Conservation (phyloP, 1,140 invertebrate species). For the Ips nitidus region DNA sequence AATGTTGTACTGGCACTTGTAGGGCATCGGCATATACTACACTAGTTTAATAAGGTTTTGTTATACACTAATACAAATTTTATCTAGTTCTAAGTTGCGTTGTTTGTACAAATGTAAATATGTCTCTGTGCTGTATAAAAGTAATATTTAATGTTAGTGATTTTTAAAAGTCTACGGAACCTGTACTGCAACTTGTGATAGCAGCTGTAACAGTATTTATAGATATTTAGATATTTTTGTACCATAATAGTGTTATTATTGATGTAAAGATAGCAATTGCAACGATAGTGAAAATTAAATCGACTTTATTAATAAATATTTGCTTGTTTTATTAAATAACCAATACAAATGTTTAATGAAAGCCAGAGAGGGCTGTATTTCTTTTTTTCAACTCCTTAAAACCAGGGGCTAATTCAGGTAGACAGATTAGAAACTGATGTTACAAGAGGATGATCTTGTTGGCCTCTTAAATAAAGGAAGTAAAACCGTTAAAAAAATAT, state of each 20-base stretch:
- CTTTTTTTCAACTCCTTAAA: no score
- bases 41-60: no score
- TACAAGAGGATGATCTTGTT: no score
- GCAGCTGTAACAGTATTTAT: conserved; percentile 43
- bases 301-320: conserved; percentile 7
- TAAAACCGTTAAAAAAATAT: no score
- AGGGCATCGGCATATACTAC: no score
- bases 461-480: no score
- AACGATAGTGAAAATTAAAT: conserved; percentile 3
- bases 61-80: no score
- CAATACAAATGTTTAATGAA: no score
- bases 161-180: conserved; percentile 37
- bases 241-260: conserved; percentile 36
- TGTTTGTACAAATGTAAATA: conserved; percentile 4
- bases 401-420: no score
- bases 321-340: background rate
- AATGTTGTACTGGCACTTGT: no score
- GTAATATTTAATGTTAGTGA: conserved; percentile 39
- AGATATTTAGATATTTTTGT: conserved; percentile 53
- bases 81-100: background rate
- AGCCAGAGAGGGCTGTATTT: no score
- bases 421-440: no score
- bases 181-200: conserved; percentile 52
- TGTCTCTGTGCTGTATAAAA: conserved; percentile 12
- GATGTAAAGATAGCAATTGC: conserved; percentile 14